Percentiles rank a stretch among this genome's conserved stretches.
Evolutionary conservation across 2,113 vertebrate genomes (phyloP).

Genomic region (Channa argus): DNA sequence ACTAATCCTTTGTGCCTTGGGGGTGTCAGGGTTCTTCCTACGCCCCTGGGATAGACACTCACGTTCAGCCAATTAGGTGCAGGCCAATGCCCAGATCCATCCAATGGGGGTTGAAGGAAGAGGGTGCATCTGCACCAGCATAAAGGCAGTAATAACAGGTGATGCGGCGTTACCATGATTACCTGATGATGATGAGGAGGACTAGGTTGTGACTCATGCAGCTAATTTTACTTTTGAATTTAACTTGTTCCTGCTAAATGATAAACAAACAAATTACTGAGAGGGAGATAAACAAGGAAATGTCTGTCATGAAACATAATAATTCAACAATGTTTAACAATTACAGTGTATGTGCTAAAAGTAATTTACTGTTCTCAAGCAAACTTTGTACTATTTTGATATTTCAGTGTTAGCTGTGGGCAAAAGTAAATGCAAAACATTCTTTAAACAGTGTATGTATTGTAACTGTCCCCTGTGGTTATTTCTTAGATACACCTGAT

Average conservation of each 20-base stretch:
- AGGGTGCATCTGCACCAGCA: slow-evolving; percentile 52
- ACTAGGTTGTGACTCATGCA: slow-evolving; percentile 63
- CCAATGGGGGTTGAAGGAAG: slow-evolving; percentile 2
- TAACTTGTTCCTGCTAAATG: slow-evolving; percentile 19
- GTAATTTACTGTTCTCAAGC: not conserved
- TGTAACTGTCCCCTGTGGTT: not conserved
- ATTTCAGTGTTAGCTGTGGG: not conserved
- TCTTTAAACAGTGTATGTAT: not conserved
- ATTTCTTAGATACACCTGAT: slow-evolving; percentile 31
- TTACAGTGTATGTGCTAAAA: not conserved
- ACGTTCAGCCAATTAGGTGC: slow-evolving; percentile 16
- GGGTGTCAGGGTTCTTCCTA: slow-evolving; percentile 36
- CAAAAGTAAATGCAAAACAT: not conserved
- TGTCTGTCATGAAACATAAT: slow-evolving; percentile 6
- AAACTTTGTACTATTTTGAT: not conserved
- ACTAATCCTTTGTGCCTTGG: slow-evolving; percentile 55
- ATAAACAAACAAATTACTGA: slow-evolving; percentile 30
- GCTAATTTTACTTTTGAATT: slow-evolving; percentile 55
- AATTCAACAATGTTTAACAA: slow-evolving; percentile 17
- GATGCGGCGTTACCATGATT: slow-evolving; percentile 56
- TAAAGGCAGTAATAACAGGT: slow-evolving; percentile 70
- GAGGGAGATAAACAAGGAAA: slow-evolving; percentile 23
- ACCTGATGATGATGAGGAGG: slow-evolving; percentile 47
- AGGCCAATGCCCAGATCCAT: not conserved
- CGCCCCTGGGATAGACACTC: slow-evolving; percentile 14